Evolutionary conservation across 2,888 invertebrate genomes (phyloP).

Genomic region (Dendrolimus houi): DNA sequence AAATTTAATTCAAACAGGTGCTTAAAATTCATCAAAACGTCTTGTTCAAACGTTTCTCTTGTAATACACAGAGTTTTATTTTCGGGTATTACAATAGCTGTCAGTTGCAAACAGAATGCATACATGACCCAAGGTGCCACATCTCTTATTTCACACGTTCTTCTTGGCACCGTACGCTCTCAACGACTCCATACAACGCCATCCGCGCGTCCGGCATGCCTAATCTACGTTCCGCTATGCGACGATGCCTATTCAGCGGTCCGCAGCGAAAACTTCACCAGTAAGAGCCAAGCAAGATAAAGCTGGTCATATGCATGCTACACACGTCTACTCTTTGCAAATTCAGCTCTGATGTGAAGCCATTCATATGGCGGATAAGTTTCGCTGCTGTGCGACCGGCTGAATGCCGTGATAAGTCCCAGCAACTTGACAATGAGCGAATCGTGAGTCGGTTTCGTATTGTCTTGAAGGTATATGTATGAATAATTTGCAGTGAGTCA

Average conservation of each 20-base stretch:
- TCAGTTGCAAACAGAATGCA: no score
- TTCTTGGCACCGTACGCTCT: no score
- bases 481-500: slow-evolving; percentile 4
- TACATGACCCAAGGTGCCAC: no score
- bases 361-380: slow-evolving; percentile 64
- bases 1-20: no score
- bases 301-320: slow-evolving; percentile 56
- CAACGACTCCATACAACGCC: no score
- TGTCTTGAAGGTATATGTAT: slow-evolving; percentile 11
- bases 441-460: slow-evolving; percentile 43
- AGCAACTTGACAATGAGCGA: slow-evolving; percentile 46
- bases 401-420: slow-evolving; percentile 59
- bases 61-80: no score
- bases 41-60: no score
- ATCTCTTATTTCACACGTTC: no score
- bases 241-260: slow-evolving; percentile 21
- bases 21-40: no score
- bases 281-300: slow-evolving; percentile 54
- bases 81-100: no score
- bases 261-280: slow-evolving; percentile 42
- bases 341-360: slow-evolving; percentile 63
- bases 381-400: slow-evolving; percentile 51
- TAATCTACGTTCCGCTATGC: slow-evolving; percentile 36
- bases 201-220: slow-evolving; percentile 13
- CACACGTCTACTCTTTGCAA: slow-evolving; percentile 72